These are phyloP conservation scores for Lacerta agilis DNA, from an alignment of 2,797 vertebrate genomes.

Conservation along the genomic window DNA sequence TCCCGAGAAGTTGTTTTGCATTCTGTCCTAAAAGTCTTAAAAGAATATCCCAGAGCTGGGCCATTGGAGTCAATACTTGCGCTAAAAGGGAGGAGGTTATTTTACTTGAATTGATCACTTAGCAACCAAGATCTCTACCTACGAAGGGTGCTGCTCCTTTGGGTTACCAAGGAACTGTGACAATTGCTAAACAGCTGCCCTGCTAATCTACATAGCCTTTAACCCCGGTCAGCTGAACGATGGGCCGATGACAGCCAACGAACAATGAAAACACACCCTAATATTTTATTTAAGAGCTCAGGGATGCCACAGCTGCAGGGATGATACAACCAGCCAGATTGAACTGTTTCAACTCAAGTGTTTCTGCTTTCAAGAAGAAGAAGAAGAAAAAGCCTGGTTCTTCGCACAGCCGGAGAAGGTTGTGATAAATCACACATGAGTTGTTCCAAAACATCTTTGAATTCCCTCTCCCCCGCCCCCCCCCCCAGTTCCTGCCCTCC, in stretches of 20 bases:
- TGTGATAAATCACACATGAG: not conserved
- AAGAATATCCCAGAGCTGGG: conserved; percentile 25
- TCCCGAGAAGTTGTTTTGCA: conserved; percentile 52
- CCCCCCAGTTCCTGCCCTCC: not conserved
- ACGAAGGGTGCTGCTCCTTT: conserved; percentile 62
- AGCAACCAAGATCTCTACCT: conserved; percentile 74
- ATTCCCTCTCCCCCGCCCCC: not conserved
- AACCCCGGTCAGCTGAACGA: conserved; percentile 70
- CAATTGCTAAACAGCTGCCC: conserved; percentile 76
- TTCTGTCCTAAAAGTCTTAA: conserved; percentile 45
- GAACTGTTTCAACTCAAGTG: conserved; percentile 51
- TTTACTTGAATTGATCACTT: conserved; percentile 78
- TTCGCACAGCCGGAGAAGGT: not conserved
- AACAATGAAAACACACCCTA: conserved; percentile 74
- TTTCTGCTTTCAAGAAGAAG: conserved; percentile 22
- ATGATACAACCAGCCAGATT: conserved; percentile 56
- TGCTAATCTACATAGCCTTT: conserved; percentile 77
- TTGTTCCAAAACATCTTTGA: conserved; percentile 29
- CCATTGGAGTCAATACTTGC: conserved; percentile 44
- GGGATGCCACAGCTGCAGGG: conserved; percentile 72
- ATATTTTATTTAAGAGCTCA: conserved; percentile 76
- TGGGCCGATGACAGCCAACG: conserved; percentile 68
- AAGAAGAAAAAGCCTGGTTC: not conserved
- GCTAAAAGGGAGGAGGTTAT: conserved; percentile 65
- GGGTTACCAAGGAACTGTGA: conserved; percentile 76